phyloP scores from a whole-genome alignment of 2,888 invertebrate species.

The Piscicola geometra region DNA sequence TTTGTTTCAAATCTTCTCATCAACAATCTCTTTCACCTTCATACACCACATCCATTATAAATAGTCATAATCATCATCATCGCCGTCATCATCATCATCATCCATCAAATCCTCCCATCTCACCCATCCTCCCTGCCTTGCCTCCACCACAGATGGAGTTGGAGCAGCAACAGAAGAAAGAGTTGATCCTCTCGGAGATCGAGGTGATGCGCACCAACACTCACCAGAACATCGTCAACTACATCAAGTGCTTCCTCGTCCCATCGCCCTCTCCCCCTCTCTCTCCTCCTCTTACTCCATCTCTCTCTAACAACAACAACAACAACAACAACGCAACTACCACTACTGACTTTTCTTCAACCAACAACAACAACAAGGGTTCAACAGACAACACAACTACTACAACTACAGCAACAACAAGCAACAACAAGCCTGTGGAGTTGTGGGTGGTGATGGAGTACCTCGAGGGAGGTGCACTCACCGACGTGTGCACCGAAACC shows the following conservation, averaged over 20 bases:
- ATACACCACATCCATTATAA: too few relatives aligned
- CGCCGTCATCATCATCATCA: too few relatives aligned
- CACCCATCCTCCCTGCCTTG: too few relatives aligned
- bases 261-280: background rate
- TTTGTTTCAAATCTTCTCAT: too few relatives aligned
- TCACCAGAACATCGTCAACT: conserved; percentile 97
- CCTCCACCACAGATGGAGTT: conserved; percentile 68
- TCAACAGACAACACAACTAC: background rate
- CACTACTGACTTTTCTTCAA: background rate
- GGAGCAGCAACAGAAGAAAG: conserved; percentile 96
- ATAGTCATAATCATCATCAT: too few relatives aligned
- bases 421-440: conserved; percentile 9
- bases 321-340: background rate
- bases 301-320: background rate
- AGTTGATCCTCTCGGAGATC: conserved; percentile 98
- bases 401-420: background rate
- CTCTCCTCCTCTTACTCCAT: too few relatives aligned
- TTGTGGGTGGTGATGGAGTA: conserved; percentile 97
- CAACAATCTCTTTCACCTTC: too few relatives aligned
- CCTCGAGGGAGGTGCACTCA: conserved; percentile 90
- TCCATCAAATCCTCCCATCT: too few relatives aligned
- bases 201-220: conserved; percentile 71
- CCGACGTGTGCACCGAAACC: conserved; percentile 94
- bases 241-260: conserved; percentile 94
- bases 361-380: background rate